Evolutionary conservation across 2,797 vertebrate genomes (phyloP).

Genomic region (Fundulus diaphanus): DNA sequence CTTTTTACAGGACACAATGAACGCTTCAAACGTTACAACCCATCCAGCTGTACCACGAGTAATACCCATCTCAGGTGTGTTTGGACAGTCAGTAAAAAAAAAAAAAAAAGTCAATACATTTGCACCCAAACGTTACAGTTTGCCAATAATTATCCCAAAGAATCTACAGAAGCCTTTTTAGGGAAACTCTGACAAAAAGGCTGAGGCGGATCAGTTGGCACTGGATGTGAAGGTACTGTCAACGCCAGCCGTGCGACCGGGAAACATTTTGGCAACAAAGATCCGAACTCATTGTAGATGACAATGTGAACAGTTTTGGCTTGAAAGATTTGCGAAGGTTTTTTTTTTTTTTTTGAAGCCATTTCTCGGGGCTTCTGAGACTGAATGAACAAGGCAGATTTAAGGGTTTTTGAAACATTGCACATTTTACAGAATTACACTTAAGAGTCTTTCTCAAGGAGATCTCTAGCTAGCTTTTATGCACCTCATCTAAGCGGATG

Average conservation of each 20-base stretch:
- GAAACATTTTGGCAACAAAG: conserved; percentile 1
- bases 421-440: conserved; percentile 31
- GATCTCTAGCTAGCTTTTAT: conserved; percentile 18
- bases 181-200: conserved; percentile 79
- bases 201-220: conserved; percentile 24
- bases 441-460: conserved; percentile 13
- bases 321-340: conserved; percentile 28
- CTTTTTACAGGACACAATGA: conserved; percentile 35
- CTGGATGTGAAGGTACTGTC: not conserved
- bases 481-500: conserved; percentile 2
- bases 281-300: conserved; percentile 6
- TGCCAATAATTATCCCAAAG: conserved; percentile 64
- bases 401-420: conserved; percentile 10
- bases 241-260: not conserved
- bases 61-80: not conserved
- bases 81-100: conserved; percentile 35
- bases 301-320: conserved; percentile 40
- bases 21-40: conserved; percentile 41
- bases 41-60: conserved; percentile 11
- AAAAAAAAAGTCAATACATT: conserved; percentile 54
- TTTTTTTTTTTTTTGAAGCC: conserved; percentile 18
- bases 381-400: conserved; percentile 23
- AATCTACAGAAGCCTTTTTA: conserved; percentile 52
- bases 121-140: conserved; percentile 69
- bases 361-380: conserved; percentile 19